Evolutionary conservation across 35 echinoderm and acorn worm genomes (phyloP).

Genomic region (Lytechinus pictus): DNA sequence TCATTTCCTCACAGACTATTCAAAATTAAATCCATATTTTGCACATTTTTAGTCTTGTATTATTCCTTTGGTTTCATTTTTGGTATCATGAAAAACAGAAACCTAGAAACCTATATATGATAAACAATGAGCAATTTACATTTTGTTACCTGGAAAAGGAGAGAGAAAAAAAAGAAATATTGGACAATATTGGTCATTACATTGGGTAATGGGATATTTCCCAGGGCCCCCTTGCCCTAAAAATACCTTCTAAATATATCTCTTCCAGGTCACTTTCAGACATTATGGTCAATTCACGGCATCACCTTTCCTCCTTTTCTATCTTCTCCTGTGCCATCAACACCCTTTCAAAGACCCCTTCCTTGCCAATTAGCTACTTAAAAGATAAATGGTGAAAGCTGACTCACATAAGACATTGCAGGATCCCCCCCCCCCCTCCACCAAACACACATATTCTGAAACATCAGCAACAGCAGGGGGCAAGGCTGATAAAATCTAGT

Average conservation of each 20-base stretch:
- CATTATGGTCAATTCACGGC: no score
- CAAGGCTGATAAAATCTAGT: neutral
- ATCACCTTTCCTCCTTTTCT: no score
- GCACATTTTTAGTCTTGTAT: neutral
- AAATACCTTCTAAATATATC: neutral
- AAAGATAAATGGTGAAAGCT: neutral
- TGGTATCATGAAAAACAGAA: neutral
- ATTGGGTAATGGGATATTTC: neutral
- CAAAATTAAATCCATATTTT: neutral
- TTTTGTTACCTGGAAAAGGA: neutral
- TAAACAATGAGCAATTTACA: neutral
- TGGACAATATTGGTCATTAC: neutral
- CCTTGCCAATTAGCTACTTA: neutral
- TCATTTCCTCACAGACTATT: neutral
- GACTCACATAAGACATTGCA: neutral
- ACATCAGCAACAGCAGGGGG: neutral
- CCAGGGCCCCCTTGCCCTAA: neutral
- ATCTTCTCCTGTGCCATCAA: neutral
- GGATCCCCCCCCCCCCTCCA: neutral
- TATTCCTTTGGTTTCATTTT: neutral
- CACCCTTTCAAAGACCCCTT: conserved; percentile 9
- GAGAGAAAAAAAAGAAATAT: neutral
- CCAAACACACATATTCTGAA: neutral
- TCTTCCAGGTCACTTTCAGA: neutral
- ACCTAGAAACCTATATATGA: neutral